Percentiles rank a stretch among this genome's conserved stretches.
phyloP scores from a whole-genome alignment of 2,888 invertebrate species.

The Chromoteleia sp. region DNA sequence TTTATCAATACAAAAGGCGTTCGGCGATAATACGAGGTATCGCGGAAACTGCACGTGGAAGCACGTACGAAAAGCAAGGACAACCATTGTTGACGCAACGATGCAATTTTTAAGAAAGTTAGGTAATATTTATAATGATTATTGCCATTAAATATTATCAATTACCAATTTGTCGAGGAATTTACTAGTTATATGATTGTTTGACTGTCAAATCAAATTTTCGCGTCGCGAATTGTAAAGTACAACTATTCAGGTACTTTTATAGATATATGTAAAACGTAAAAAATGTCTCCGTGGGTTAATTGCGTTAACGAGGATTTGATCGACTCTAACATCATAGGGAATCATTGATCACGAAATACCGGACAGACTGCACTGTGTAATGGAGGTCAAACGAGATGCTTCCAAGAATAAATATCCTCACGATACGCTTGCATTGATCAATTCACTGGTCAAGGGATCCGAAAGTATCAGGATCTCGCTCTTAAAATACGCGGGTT shows the following conservation, averaged over 20 bases:
- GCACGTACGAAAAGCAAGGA: conserved; percentile 24
- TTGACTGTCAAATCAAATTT: conserved; percentile 5
- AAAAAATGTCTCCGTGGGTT: background rate
- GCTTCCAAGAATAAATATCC: conserved; percentile 66
- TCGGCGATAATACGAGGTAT: conserved; percentile 43
- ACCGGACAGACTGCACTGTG: conserved; percentile 28
- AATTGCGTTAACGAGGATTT: conserved; percentile 29
- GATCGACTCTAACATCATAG: conserved; percentile 51
- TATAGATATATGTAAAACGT: conserved; percentile 19
- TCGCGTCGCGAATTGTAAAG: conserved; percentile 29
- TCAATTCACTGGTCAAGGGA: conserved; percentile 36
- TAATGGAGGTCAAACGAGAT: conserved; percentile 56
- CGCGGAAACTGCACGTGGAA: conserved; percentile 10
- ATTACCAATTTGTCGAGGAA: background rate
- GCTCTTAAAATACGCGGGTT: conserved; percentile 53
- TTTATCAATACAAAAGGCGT: conserved; percentile 12
- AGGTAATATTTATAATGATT: conserved; percentile 3
- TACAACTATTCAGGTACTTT: conserved; percentile 43
- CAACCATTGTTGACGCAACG: conserved; percentile 23
- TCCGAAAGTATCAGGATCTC: conserved; percentile 52
- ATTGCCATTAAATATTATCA: background rate
- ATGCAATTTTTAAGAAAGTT: conserved; percentile 29
- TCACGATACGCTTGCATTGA: conserved; percentile 48
- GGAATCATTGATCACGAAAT: conserved; percentile 58
- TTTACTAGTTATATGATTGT: background rate